Conservation (phyloP, 2,113 vertebrate genomes). For the Varanus salvator region DNA sequence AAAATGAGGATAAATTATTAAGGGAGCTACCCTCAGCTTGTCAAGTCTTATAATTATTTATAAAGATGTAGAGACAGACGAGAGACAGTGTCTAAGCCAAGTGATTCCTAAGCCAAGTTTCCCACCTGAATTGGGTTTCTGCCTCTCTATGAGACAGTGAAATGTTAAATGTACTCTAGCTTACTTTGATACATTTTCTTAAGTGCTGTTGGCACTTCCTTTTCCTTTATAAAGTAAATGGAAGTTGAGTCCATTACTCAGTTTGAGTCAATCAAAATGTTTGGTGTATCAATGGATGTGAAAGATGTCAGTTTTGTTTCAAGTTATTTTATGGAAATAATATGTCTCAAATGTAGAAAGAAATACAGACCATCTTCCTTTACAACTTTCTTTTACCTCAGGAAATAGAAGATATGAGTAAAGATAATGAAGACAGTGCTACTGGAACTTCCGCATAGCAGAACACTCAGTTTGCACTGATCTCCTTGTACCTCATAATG, state of each 20-base stretch:
- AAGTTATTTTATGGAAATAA: conserved; percentile 11
- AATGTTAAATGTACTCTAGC: background rate
- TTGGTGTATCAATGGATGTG: conserved; percentile 16
- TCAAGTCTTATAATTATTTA: background rate
- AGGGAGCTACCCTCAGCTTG: background rate
- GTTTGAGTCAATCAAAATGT: conserved; percentile 39
- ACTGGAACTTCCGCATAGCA: background rate
- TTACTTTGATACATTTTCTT: conserved; percentile 24
- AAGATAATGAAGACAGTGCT: too few relatives aligned
- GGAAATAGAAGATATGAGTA: too few relatives aligned
- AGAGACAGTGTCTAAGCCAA: background rate
- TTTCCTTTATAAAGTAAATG: conserved; percentile 22
- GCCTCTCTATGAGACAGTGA: background rate
- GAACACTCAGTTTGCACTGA: background rate
- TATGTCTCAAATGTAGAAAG: background rate
- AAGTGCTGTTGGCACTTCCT: conserved; percentile 35
- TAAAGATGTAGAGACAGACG: background rate
- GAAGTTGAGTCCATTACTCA: conserved; percentile 26
- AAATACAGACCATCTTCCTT: background rate
- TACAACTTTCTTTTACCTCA: background rate
- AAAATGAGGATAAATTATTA: background rate
- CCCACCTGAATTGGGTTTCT: background rate
- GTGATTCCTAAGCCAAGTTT: background rate
- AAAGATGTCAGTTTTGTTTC: conserved; percentile 14
- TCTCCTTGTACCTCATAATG: background rate